Percentiles rank a stretch among this genome's conserved stretches.
Conservation (phyloP, 1,140 invertebrate species). For the Drosophila sucinea region DNA sequence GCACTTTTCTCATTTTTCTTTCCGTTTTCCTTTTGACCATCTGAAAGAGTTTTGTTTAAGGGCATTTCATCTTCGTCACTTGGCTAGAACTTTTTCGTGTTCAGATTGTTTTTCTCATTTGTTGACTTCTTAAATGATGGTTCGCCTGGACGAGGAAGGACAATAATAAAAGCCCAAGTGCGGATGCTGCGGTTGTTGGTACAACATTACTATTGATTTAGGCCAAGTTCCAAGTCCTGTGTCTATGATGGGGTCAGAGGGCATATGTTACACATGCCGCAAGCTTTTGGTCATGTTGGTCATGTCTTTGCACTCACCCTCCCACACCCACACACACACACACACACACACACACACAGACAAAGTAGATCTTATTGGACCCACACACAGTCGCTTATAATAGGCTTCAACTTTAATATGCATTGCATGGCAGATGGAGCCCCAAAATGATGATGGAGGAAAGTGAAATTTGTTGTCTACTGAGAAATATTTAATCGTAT, state of each 20-base stretch:
- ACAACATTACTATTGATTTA: constrained; percentile 68
- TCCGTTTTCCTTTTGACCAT: constrained; percentile 9
- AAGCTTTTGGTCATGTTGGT: constrained; percentile 39
- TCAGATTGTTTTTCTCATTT: constrained; percentile 65
- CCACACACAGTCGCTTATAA: constrained; percentile 33
- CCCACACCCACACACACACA: neutral
- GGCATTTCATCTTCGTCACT: constrained; percentile 4
- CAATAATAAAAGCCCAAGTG: constrained; percentile 50
- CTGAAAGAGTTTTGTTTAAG: neutral
- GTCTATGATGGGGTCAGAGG: constrained; percentile 9
- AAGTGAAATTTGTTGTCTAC: constrained; percentile 30
- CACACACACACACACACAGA: neutral
- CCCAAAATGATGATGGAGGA: neutral
- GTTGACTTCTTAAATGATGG: constrained; percentile 44
- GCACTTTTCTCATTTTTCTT: neutral
- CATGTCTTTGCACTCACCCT: constrained; percentile 12
- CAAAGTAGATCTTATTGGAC: constrained; percentile 15
- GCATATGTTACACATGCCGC: constrained; percentile 67
- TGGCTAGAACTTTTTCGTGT: constrained; percentile 1
- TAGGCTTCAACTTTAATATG: constrained; percentile 49
- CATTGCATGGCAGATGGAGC: neutral
- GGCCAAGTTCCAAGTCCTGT: constrained; percentile 14
- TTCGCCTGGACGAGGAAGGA: constrained; percentile 11
- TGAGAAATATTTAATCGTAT: constrained; percentile 71
- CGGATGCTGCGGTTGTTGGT: constrained; percentile 29